Percentiles rank a stretch among this genome's conserved stretches.
These are phyloP conservation scores for Austrofundulus limnaeus DNA, from an alignment of 2,113 vertebrate genomes.

Conservation along the genomic window DNA sequence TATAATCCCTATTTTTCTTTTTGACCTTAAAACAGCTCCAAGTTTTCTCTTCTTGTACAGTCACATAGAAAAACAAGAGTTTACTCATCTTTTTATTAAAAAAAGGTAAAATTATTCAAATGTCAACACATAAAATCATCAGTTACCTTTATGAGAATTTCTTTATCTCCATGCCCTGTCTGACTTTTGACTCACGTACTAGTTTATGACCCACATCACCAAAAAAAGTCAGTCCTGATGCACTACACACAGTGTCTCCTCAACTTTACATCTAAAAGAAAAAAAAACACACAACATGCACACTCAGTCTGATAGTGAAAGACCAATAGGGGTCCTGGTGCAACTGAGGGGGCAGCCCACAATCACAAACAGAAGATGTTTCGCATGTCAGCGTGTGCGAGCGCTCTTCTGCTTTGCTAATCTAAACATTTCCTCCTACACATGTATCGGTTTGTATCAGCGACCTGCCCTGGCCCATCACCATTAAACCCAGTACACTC, in stretches of 20 bases:
- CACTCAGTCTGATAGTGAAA: conserved; percentile 46
- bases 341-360: conserved; percentile 30
- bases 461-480: conserved; percentile 6
- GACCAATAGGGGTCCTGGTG: conserved; percentile 14
- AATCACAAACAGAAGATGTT: conserved; percentile 15
- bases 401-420: conserved; percentile 22
- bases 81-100: conserved; percentile 33
- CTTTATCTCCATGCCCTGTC: neutral
- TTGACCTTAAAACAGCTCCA: neutral
- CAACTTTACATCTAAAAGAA: conserved; percentile 9
- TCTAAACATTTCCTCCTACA: conserved; percentile 42
- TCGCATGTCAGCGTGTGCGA: neutral
- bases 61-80: conserved; percentile 28
- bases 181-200: conserved; percentile 12
- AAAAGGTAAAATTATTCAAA: conserved; percentile 36
- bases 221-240: neutral
- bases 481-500: conserved; percentile 7
- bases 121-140: conserved; percentile 43
- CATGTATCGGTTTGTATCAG: conserved; percentile 53
- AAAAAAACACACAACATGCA: conserved; percentile 12
- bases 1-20: conserved; percentile 20
- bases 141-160: conserved; percentile 15
- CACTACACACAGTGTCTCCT: conserved; percentile 6
- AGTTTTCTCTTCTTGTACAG: conserved; percentile 16
- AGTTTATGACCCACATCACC: neutral